A percentile compares a stretch with the other conserved stretches of the same genome.
Conservation (phyloP, 1,140 invertebrate genomes). For the Calephelis virginiensis region DNA sequence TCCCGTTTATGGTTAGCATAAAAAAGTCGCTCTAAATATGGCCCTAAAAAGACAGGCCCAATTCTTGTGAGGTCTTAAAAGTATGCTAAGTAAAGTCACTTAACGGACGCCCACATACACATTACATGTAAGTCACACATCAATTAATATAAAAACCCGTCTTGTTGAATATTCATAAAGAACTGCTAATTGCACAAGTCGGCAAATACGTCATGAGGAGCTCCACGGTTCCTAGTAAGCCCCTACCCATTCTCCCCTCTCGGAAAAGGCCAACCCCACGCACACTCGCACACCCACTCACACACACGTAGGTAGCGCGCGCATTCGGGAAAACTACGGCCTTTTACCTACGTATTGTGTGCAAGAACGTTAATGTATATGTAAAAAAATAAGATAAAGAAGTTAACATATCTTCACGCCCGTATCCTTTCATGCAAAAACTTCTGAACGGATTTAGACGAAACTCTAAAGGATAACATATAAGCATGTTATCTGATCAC, state of each 20-base stretch:
- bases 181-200: conserved; percentile 76
- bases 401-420: background rate
- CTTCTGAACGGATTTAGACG: no score
- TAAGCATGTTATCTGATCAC: no score
- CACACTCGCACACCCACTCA: conserved; percentile 48
- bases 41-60: no score
- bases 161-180: conserved; percentile 76
- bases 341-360: conserved; percentile 75
- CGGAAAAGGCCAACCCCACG: conserved; percentile 72
- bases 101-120: conserved; percentile 35
- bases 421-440: no score
- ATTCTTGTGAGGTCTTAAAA: background rate
- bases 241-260: conserved; percentile 40
- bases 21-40: no score
- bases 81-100: conserved; percentile 24
- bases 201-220: conserved; percentile 62
- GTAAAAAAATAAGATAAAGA: conserved; percentile 35
- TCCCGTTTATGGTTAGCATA: no score
- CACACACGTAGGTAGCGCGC: conserved; percentile 57
- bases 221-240: conserved; percentile 59
- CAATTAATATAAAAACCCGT: conserved; percentile 72
- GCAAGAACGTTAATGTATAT: conserved; percentile 59
- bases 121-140: conserved; percentile 55
- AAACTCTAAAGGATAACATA: background rate
- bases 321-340: conserved; percentile 74